Evolutionary conservation across 2,113 vertebrate genomes (phyloP).

Genomic region (Nycticorax nycticorax): DNA sequence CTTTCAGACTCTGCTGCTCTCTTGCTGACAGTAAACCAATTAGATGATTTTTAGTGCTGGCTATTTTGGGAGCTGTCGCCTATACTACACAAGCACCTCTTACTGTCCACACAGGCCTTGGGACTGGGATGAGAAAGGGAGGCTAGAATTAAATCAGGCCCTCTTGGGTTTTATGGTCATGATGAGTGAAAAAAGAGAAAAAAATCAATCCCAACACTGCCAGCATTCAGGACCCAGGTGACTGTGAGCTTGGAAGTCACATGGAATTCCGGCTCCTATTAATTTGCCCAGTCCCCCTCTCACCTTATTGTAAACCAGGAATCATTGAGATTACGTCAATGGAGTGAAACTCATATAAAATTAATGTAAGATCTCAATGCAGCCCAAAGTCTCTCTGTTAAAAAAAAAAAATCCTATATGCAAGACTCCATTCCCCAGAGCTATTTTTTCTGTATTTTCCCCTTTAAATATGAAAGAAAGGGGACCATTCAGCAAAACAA

Average conservation of each 20-base stretch:
- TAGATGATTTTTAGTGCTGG: background rate
- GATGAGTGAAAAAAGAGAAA: background rate
- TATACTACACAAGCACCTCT: background rate
- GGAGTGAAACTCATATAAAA: background rate
- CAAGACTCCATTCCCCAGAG: background rate
- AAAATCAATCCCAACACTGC: background rate
- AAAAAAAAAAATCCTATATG: background rate
- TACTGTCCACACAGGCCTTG: background rate
- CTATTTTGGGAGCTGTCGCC: background rate
- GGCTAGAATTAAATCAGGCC: background rate
- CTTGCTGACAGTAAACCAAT: background rate
- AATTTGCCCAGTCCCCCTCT: background rate
- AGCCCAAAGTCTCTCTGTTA: background rate
- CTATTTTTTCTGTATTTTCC: background rate
- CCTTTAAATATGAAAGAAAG: slow-evolving; percentile 62
- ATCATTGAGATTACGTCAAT: background rate
- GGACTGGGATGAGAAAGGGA: background rate
- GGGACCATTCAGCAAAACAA: slow-evolving; percentile 66
- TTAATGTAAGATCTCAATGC: background rate
- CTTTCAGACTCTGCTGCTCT: background rate
- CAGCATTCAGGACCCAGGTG: background rate
- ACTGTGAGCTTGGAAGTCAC: background rate
- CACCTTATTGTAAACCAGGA: background rate
- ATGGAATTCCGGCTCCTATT: background rate
- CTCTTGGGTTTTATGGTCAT: background rate